Percentiles rank a stretch among this genome's conserved stretches.
These are phyloP conservation scores for Gymnobelideus leadbeateri DNA, from an alignment of 2,113 vertebrate genomes.

Conservation along the genomic window DNA sequence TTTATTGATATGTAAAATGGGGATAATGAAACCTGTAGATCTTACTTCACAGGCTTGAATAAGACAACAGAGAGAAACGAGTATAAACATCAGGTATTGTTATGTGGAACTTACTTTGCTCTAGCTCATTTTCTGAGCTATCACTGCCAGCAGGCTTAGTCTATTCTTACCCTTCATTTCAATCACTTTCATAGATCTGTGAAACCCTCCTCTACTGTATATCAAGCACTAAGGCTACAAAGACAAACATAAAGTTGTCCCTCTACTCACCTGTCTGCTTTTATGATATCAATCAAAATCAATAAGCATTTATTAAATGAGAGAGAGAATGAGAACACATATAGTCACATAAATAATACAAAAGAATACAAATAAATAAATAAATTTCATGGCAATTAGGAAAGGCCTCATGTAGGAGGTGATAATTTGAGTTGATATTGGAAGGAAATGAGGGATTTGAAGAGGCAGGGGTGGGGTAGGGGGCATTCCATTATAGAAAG, in stretches of 20 bases:
- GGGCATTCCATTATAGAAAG: not conserved
- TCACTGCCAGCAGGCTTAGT: not conserved
- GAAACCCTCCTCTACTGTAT: not conserved
- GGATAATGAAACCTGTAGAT: slow-evolving; percentile 30
- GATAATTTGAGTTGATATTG: not conserved
- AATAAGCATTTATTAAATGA: not conserved
- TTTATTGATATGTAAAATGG: slow-evolving; percentile 29
- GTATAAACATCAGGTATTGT: not conserved
- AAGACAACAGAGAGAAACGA: not conserved
- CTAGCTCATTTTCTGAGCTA: not conserved
- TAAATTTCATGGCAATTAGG: not conserved
- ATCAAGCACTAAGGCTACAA: not conserved
- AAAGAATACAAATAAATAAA: not conserved
- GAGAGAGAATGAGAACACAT: not conserved
- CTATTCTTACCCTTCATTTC: not conserved
- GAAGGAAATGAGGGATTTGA: not conserved
- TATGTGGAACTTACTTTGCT: not conserved
- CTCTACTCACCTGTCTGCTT: not conserved
- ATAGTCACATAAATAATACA: no score
- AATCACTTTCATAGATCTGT: not conserved
- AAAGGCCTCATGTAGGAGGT: not conserved
- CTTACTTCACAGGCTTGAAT: not conserved
- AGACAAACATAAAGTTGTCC: not conserved
- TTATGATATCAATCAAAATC: not conserved
- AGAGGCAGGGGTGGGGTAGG: not conserved